Evolutionary conservation across 2,888 invertebrate genomes (phyloP).

Genomic region (Chelonus formosanus): DNA sequence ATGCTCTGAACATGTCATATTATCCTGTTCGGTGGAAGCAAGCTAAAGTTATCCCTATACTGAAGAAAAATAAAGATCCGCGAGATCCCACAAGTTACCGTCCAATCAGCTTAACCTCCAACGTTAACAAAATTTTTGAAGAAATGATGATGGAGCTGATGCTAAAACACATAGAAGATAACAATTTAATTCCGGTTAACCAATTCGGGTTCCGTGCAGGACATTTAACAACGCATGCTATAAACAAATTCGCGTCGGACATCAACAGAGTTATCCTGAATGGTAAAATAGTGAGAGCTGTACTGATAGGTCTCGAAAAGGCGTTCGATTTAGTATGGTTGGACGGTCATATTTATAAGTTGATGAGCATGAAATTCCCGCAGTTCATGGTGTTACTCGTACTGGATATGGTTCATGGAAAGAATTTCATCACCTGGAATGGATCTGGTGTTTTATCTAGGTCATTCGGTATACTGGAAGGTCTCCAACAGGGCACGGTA

Average conservation of each 20-base stretch:
- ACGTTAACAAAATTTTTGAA: constrained; percentile 36
- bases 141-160: constrained; percentile 21
- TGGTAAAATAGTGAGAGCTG: constrained; percentile 18
- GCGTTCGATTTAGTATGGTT: constrained; percentile 34
- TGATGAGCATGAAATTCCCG: constrained; percentile 9
- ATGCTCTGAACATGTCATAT: constrained; percentile 18
- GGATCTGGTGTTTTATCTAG: not conserved
- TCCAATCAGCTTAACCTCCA: constrained; percentile 37
- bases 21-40: constrained; percentile 33
- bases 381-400: not conserved
- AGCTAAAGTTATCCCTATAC: constrained; percentile 37
- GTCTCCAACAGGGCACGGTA: constrained; percentile 40
- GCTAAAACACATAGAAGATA: not conserved
- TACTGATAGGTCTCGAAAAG: constrained; percentile 21
- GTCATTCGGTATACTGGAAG: constrained; percentile 26
- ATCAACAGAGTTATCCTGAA: constrained; percentile 17
- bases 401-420: constrained; percentile 18
- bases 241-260: constrained; percentile 27
- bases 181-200: constrained; percentile 25
- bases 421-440: constrained; percentile 18
- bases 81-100: constrained; percentile 34
- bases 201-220: constrained; percentile 33
- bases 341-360: constrained; percentile 17
- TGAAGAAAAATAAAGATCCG: constrained; percentile 37
- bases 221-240: constrained; percentile 32